A percentile compares a stretch with the other conserved stretches of the same genome.
Evolutionary conservation across 2,113 vertebrate genomes (phyloP).

Genomic region (Phoxinus phoxinus): DNA sequence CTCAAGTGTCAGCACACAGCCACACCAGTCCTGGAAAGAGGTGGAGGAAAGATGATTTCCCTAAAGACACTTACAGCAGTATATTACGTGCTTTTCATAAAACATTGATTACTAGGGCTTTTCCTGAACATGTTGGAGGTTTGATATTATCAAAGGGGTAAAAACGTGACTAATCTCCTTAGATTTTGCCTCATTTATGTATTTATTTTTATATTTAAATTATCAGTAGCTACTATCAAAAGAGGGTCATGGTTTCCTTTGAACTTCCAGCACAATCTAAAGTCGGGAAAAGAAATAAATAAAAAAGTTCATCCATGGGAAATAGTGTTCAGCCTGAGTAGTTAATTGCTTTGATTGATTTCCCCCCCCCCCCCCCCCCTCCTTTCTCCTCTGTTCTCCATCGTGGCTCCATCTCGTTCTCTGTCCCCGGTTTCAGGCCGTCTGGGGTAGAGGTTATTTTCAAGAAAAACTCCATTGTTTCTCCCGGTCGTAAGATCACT

Average conservation of each 20-base stretch:
- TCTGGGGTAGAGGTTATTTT: conserved; percentile 64
- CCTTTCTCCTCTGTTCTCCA: not conserved
- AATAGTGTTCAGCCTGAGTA: conserved; percentile 41
- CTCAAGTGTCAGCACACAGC: not conserved
- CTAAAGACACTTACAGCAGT: not conserved
- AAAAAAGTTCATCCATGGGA: conserved; percentile 43
- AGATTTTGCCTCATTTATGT: not conserved
- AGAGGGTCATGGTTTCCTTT: conserved; percentile 33
- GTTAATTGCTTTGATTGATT: conserved; percentile 62
- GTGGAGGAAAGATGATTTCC: conserved; percentile 5
- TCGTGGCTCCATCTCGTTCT: conserved; percentile 8
- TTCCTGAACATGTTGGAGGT: not conserved
- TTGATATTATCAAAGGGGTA: conserved; percentile 18
- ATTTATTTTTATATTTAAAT: conserved; percentile 44
- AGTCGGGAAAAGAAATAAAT: conserved; percentile 7
- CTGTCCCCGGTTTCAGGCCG: conserved; percentile 60
- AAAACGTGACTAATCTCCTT: conserved; percentile 24
- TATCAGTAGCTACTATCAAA: conserved; percentile 26
- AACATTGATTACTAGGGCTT: not conserved
- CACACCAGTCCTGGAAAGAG: not conserved
- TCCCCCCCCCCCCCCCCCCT: no score
- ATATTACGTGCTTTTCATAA: conserved; percentile 5
- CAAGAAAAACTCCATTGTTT: conserved; percentile 64
- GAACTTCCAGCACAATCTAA: conserved; percentile 30
- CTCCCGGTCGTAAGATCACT: conserved; percentile 68